Percentiles rank a stretch among this genome's conserved stretches.
These are phyloP conservation scores for Lucilia cuprina DNA, from an alignment of 1,140 invertebrate genomes.

Conservation along the genomic window DNA sequence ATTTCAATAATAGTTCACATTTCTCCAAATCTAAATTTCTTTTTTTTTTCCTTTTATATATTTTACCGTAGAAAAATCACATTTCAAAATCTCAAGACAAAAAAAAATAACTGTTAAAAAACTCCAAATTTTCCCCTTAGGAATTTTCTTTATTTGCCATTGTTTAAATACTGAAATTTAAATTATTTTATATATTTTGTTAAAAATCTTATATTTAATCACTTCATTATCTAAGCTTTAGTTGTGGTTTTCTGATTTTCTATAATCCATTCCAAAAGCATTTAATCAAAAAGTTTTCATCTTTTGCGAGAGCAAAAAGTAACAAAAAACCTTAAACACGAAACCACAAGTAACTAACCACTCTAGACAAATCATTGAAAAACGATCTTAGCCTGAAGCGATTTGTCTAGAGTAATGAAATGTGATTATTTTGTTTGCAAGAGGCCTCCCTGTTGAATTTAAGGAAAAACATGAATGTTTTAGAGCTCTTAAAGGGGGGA, in stretches of 20 bases:
- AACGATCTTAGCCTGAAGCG: slow-evolving; percentile 23
- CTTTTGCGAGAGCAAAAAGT: not conserved
- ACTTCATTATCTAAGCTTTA: slow-evolving; percentile 31
- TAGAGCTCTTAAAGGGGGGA: not conserved
- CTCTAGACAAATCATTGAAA: slow-evolving; percentile 24
- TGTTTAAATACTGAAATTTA: not conserved
- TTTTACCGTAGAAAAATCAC: too few species aligned
- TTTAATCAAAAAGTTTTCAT: slow-evolving; percentile 28
- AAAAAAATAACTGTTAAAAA: not conserved
- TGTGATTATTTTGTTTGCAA: slow-evolving; percentile 5
- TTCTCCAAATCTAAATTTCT: not conserved
- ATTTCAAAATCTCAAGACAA: not conserved
- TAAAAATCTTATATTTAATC: slow-evolving; percentile 27
- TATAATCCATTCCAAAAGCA: not conserved
- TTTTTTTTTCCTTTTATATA: not conserved
- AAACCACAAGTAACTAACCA: not conserved
- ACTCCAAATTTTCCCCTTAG: slow-evolving; percentile 4
- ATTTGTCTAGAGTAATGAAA: slow-evolving; percentile 25
- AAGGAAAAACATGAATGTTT: not conserved
- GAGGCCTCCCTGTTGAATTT: not conserved
- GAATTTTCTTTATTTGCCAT: not conserved
- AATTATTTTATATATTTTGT: not conserved
- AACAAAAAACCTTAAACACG: not conserved
- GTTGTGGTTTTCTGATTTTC: not conserved
- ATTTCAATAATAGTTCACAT: not conserved